Base-by-base conservation (phyloP, 2,113 vertebrate species). In the Thalassarche chlororhynchos region DNA sequence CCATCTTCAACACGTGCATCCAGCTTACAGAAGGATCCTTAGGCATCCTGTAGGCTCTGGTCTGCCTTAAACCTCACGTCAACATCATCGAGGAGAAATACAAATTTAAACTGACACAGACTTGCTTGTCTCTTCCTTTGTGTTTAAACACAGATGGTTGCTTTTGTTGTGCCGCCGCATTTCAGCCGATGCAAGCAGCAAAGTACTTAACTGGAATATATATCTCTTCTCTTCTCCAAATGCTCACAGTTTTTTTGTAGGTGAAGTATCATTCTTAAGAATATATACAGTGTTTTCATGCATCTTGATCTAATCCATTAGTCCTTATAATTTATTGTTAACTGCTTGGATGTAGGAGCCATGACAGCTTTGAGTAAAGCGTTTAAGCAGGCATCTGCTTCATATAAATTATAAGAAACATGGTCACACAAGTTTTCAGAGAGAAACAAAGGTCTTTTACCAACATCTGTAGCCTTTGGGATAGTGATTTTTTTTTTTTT, bases 131-230 rank as follows among this genome's bases (percentile, higher is more conserved):
- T 88, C 91, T 96, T 90, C 87, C 89, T 97, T 85, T 90, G 87
- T 91, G 84, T 90, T 97, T 94, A 94, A 96, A 93, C 81, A 94
- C 87, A 94, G 97, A 93, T 95, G 94, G 97, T 81, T 95, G 94
- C 87, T 97, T 97, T 94, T 93, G 89, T 96, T 94, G 74, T 95
- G 93, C 84, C 5, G 28, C 61, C 5, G 1, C 84, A 36, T 79
- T 87, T 91, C 87, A 96, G 84, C 70, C 96, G 83, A 85, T 79
- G 90, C 71, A 85, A 89, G 77, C 84, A 92, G 61, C 55, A 80
- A 87, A 96, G 87, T 91, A 76, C 75, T 95, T 80, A 58, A 55
- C 64, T 81, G 76, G 76, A 88, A 94, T 74, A 76, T 42, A 61
- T 77, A 54, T 86, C 19, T 89, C 17, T 65, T 62, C 38, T 78